A percentile compares a stretch with the other conserved stretches of the same genome.
phyloP scores from a whole-genome alignment of 1,140 invertebrate genomes.

The Drosophila subpulchrella region DNA sequence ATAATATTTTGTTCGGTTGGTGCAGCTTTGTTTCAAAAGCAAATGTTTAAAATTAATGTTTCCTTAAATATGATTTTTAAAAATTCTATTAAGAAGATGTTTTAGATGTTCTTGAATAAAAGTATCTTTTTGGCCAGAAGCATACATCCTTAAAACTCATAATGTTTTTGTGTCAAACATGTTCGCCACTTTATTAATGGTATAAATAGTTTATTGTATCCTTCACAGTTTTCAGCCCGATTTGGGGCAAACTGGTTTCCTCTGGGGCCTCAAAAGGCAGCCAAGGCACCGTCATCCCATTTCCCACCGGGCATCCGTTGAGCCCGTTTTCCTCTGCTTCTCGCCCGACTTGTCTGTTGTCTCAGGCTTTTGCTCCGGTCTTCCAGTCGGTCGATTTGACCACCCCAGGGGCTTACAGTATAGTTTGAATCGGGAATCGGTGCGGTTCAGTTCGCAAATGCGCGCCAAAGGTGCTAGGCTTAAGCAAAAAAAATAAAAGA shows the following conservation, averaged over 20 bases:
- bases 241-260: slow-evolving; percentile 41
- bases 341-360: slow-evolving; percentile 1
- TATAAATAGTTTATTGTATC: not conserved
- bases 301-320: slow-evolving; percentile 59
- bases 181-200: too few relatives aligned
- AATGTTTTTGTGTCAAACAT: too few relatives aligned
- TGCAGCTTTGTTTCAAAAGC: too few relatives aligned
- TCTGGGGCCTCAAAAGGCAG: slow-evolving; percentile 1
- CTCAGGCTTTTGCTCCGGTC: slow-evolving; percentile 39
- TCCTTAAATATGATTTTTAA: too few relatives aligned
- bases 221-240: not conserved
- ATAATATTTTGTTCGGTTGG: not conserved
- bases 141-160: too few relatives aligned
- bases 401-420: slow-evolving; percentile 54
- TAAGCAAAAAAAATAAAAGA: slow-evolving; percentile 1
- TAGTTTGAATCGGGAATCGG: slow-evolving; percentile 69
- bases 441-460: slow-evolving; percentile 67
- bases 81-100: too few relatives aligned
- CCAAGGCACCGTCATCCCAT: slow-evolving; percentile 27
- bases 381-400: slow-evolving; percentile 53
- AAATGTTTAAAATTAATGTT: too few relatives aligned
- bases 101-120: too few relatives aligned
- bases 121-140: too few relatives aligned
- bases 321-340: slow-evolving; percentile 50
- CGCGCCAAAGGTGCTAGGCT: slow-evolving; percentile 50